A percentile compares a stretch with the other conserved stretches of the same genome.
Conservation (phyloP, 2,113 vertebrate species). For the Malurus melanocephalus region DNA sequence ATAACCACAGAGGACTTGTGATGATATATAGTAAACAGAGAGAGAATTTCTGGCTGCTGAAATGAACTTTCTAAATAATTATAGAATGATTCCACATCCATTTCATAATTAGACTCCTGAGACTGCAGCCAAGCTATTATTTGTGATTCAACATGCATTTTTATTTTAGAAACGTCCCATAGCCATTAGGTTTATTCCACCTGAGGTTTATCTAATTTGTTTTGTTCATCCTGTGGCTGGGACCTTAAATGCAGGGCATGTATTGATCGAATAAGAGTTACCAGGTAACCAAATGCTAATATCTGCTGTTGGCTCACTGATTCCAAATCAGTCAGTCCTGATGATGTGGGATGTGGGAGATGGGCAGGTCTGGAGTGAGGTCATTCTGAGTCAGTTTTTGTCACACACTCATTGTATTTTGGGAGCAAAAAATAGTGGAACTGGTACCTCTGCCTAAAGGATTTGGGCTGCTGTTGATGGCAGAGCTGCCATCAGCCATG, state of each 20-base stretch:
- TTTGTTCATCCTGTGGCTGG: not conserved
- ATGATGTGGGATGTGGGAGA: not conserved
- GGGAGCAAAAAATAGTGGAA: not conserved
- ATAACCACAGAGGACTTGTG: not conserved
- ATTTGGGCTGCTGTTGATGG: not conserved
- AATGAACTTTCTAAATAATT: conserved; percentile 45
- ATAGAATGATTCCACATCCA: not conserved
- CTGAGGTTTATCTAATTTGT: conserved; percentile 4
- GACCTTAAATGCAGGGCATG: conserved; percentile 6
- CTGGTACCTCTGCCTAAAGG: not conserved
- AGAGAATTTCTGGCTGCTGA: conserved; percentile 24
- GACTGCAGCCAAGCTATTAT: conserved; percentile 5
- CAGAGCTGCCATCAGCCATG: not conserved
- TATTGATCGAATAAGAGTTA: conserved; percentile 21
- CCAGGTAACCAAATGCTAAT: conserved; percentile 33
- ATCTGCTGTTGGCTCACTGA: not conserved
- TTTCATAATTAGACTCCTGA: conserved; percentile 39
- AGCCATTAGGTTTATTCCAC: conserved; percentile 19
- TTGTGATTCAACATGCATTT: conserved; percentile 10
- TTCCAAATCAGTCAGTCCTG: not conserved
- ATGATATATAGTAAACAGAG: not conserved
- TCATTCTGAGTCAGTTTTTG: not conserved
- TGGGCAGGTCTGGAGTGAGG: not conserved
- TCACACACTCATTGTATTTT: not conserved
- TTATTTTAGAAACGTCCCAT: conserved; percentile 23